Evolutionary conservation across 2,797 vertebrate species (phyloP).

Genomic region (Urosaurus nigricauda): DNA sequence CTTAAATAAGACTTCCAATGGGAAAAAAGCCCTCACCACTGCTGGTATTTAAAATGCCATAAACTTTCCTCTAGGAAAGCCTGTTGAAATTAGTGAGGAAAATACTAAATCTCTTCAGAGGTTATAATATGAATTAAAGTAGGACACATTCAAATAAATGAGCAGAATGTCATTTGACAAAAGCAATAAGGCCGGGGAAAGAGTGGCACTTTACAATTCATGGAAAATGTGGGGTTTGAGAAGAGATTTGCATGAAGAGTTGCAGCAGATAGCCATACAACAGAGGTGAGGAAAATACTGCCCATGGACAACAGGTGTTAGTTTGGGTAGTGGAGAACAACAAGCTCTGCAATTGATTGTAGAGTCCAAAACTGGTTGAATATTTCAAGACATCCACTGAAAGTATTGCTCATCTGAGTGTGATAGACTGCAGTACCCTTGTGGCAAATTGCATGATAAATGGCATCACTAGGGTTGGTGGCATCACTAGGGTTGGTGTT

Average conservation of each 20-base stretch:
- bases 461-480: too few relatives aligned
- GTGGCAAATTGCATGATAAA: slow-evolving; percentile 74
- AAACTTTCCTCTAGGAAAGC: not conserved
- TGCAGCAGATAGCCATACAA: not conserved
- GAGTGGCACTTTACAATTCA: not conserved
- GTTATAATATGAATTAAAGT: slow-evolving; percentile 1
- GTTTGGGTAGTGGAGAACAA: too few relatives aligned
- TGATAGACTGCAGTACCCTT: slow-evolving; percentile 69
- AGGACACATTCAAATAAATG: not conserved
- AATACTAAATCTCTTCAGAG: not conserved
- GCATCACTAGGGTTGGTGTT: too few relatives aligned
- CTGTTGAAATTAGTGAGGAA: slow-evolving; percentile 21
- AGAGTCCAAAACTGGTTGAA: not conserved
- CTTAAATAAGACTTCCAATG: slow-evolving; percentile 62
- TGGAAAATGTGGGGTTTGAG: not conserved
- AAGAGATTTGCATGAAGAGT: not conserved
- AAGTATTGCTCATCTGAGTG: slow-evolving; percentile 52
- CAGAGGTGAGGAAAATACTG: too few relatives aligned
- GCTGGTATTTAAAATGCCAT: slow-evolving; percentile 33
- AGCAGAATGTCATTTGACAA: slow-evolving; percentile 14
- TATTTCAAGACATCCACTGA: slow-evolving; percentile 7
- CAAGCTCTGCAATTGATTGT: not conserved
- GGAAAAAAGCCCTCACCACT: slow-evolving; percentile 43
- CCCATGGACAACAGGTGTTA: too few relatives aligned
- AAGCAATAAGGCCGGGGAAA: not conserved